Base-by-base conservation (phyloP, 2,113 vertebrate genomes). In the Albula glossodonta region DNA sequence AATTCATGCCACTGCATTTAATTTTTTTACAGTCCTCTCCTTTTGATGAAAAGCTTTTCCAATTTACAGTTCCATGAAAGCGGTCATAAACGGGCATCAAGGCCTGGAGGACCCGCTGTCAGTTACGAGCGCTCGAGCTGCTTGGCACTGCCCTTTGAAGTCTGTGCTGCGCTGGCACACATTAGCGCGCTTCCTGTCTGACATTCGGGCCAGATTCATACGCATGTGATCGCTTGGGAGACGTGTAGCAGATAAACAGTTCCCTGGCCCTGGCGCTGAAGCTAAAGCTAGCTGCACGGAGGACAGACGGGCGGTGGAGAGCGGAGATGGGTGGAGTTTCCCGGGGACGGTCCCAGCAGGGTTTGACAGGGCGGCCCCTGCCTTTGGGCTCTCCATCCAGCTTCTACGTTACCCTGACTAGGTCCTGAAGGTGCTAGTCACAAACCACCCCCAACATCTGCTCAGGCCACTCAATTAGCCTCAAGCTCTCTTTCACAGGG, bases 61-160 rank as follows among this genome's bases (percentile, higher is more conserved):
- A 74, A 25, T 74, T 74, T 74, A n/a, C 22, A 25, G 31, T 74
- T n/a, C 70, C 70, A n/a, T 9, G 70, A 74, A 74, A 74, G 5
- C 70, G 9, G n/a, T 22, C 31, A 2, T 74, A 25, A n/a, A 31
- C 22, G 9, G 1, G 8, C 70, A 74, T 74, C n/a, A 74, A 74
- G 70, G 31, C n/a, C 22, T 74, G 31, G 8, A n/a, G 22, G 63
- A 70, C 17, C 63, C 63, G n/a, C 17, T 70, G 22, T 70, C 63
- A 22, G 22, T n/a, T 60, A 60, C 56, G 56, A 60, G 56, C 63
- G 19, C 3, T 17, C 2, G 63, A n/a, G 22, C 63, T 17, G 70
- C 70, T 74, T 22, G 70, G 70, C 70, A 74, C 22, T 74, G n/a
- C 5, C 78, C 48, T 79, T 79, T 79, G 49, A 79, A 79, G 78